Conservation (phyloP, 2,888 invertebrate genomes). For the Torymus aiolomorphi region DNA sequence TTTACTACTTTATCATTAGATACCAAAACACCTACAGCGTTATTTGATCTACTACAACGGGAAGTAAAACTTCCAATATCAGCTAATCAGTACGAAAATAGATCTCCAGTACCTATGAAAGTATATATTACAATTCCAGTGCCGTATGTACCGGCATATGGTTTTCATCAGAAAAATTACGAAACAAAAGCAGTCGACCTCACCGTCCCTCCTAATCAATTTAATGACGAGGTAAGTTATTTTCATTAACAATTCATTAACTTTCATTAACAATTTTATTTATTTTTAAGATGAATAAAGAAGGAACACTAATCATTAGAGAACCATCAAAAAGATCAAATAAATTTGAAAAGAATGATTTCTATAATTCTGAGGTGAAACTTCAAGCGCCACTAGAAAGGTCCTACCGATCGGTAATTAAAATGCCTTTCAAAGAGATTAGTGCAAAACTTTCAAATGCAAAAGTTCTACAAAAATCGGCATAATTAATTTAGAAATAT, state of each 20-base stretch:
- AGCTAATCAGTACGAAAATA: slow-evolving; percentile 63
- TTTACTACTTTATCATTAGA: too few relatives aligned
- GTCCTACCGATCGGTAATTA: not conserved
- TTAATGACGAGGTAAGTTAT: slow-evolving; percentile 36
- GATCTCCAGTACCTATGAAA: slow-evolving; percentile 72
- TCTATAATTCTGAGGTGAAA: not conserved
- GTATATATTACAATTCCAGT: slow-evolving; percentile 66
- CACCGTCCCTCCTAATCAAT: slow-evolving; percentile 13
- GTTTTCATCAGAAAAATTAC: not conserved
- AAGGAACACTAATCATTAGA: not conserved
- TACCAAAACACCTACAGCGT: slow-evolving; percentile 52
- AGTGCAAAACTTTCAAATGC: not conserved
- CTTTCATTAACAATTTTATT: not conserved
- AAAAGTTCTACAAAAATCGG: too few relatives aligned
- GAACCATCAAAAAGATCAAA: slow-evolving; percentile 7
- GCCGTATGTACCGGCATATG: slow-evolving; percentile 47
- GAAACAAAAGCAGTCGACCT: not conserved
- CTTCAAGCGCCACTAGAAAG: not conserved
- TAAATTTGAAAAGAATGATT: not conserved
- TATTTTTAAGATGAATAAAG: slow-evolving; percentile 29
- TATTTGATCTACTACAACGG: slow-evolving; percentile 21
- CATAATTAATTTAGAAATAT: too few relatives aligned
- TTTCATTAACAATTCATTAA: not conserved
- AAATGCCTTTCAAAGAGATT: not conserved
- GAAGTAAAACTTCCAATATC: not conserved